Evolutionary conservation across 2,797 vertebrate genomes (phyloP), one percentile per base, ranked within the genome.

Genomic region (Ctenopoma multispine): DNA sequence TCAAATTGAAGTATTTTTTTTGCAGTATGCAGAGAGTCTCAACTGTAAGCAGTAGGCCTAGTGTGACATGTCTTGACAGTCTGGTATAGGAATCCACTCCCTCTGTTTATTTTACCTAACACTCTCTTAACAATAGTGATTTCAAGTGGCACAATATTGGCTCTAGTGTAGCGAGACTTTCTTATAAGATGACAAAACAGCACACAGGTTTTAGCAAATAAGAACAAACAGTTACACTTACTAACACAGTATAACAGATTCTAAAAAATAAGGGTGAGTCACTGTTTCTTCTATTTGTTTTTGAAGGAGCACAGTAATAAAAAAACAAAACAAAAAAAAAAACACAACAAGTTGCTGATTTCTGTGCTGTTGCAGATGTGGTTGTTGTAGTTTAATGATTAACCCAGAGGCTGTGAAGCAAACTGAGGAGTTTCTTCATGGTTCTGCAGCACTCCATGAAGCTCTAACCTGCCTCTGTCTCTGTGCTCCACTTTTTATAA

Each of bases 341-440:
- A 49, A 46, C 36, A 34, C 67, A 77, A 60, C 69, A 62, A 55
- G 67, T 20, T 49, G 41, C 44, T 59, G 57, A 74, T 79, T 63
- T 70, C 71, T 58, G 72, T 64, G 50, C 69, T 21, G 62, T 64
- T 64, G 21, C 60, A 12, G 34, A 69, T 75, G 83, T 63, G 81
- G 79, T 77, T 86, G 76, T 75, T 73, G 69, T 43, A 64, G 92
- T 87, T 88, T 80, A n/a, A 90, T 92, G 76, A 94, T 92, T 94
- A 93, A 93, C 90, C 75, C 66, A 51, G 57, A 54, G 66, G 79
- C 92, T 87, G 90, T 86, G 91, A 85, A 91, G 92, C 81, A 65
- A 79, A 43, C 76, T 61, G 47, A 81, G 57, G 38, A 72, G 7
- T 90, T 89, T 80, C 79, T 80, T 63, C 7, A 65, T 63, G 41